phyloP scores from a whole-genome alignment of 2,797 vertebrate genomes.

The Cyprinodon diabolis region DNA sequence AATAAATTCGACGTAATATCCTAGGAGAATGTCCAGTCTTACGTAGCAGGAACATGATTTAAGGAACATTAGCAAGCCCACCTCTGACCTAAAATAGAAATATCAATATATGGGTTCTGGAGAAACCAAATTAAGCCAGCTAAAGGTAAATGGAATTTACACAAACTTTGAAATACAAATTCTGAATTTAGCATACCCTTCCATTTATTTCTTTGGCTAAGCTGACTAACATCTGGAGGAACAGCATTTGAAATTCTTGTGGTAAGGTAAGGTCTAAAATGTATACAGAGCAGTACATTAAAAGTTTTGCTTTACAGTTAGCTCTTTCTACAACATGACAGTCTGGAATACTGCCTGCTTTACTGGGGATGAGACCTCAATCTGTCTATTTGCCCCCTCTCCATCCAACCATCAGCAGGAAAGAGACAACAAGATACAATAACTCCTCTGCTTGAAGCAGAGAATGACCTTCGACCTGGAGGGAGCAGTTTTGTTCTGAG shows the following conservation, averaged over 20 bases:
- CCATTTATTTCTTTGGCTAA: background rate
- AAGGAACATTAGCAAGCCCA: too few relatives aligned
- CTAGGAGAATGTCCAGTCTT: too few relatives aligned
- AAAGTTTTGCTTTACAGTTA: background rate
- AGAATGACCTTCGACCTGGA: background rate
- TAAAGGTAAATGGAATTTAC: too few relatives aligned
- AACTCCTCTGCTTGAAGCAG: background rate
- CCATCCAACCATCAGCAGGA: background rate
- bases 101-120: too few relatives aligned
- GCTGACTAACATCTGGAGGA: background rate
- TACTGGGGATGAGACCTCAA: background rate
- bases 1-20: background rate
- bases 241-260: background rate
- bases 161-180: background rate
- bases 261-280: background rate
- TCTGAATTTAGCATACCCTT: background rate
- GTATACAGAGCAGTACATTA: background rate
- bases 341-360: background rate
- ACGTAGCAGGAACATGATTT: too few relatives aligned
- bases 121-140: too few relatives aligned
- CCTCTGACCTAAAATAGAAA: too few relatives aligned
- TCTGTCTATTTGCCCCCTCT: background rate
- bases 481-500: background rate
- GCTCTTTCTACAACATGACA: background rate
- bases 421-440: background rate